Percentiles rank a stretch among this genome's conserved stretches.
Evolutionary conservation across 2,797 vertebrate genomes (phyloP).

Genomic region (Onychomys leucogaster): DNA sequence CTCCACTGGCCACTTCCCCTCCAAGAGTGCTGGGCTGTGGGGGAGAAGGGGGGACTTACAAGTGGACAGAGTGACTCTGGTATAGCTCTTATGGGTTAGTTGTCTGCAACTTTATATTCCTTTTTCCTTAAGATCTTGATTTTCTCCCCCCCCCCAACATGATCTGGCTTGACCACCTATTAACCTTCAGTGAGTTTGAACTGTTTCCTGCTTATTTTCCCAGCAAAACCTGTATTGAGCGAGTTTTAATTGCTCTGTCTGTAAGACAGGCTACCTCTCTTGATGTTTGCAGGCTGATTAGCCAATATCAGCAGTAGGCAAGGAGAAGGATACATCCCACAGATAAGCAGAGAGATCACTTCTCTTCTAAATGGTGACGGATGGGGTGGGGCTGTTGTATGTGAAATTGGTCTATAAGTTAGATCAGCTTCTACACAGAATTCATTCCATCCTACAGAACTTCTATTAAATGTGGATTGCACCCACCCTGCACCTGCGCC

Average conservation of each 20-base stretch:
- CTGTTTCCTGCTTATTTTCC: background rate
- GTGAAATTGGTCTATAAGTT: no score
- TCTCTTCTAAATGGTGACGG: background rate
- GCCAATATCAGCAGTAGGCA: background rate
- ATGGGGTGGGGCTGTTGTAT: background rate
- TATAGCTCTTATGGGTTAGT: no score
- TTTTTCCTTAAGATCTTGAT: background rate
- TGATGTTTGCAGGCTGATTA: background rate
- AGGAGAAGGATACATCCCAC: accelerated
- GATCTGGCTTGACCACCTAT: background rate
- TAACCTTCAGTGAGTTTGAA: background rate
- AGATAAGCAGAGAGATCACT: accelerated
- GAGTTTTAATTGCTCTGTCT: background rate
- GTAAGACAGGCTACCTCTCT: background rate
- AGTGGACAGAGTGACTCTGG: accelerated
- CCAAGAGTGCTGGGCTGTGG: no score
- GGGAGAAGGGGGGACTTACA: no score
- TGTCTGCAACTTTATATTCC: background rate
- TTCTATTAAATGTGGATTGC: background rate
- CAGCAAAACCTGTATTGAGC: background rate
- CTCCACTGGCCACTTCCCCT: background rate
- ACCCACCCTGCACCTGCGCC: background rate
- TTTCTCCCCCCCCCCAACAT: background rate
- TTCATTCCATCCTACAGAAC: accelerated
- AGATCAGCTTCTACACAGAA: accelerated